These are phyloP conservation scores for Taxidea taxus DNA, from an alignment of 2,113 vertebrate species.

Conservation along the genomic window DNA sequence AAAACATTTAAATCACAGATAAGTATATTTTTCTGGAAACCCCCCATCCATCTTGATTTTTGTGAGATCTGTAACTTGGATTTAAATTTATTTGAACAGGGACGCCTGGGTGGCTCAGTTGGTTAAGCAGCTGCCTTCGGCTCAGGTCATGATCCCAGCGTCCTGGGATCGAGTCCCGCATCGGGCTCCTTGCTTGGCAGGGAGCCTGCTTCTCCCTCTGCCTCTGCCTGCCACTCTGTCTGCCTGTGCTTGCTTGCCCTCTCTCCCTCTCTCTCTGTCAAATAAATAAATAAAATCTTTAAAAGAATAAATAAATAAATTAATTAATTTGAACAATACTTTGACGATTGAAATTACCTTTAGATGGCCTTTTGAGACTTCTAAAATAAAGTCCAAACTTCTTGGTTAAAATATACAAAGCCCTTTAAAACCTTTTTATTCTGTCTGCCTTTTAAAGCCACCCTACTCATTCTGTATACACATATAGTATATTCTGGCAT, in stretches of 20 bases:
- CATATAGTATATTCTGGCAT: neutral
- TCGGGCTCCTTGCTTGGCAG: no score
- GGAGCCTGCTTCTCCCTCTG: no score
- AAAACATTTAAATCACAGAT: slow-evolving; percentile 19
- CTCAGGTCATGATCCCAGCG: no score
- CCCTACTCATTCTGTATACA: neutral
- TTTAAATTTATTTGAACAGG: slow-evolving; percentile 40
- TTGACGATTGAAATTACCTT: slow-evolving; percentile 34
- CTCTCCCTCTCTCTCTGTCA: no score
- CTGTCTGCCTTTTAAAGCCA: slow-evolving; percentile 12
- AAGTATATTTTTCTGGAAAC: slow-evolving; percentile 31
- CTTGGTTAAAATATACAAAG: neutral
- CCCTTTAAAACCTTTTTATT: neutral
- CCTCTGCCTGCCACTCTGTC: no score
- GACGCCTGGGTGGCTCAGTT: no score
- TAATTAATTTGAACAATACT: slow-evolving; percentile 28
- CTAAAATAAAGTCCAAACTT: slow-evolving; percentile 28
- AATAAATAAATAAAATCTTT: no score
- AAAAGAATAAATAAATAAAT: no score
- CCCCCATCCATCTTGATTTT: slow-evolving; percentile 8
- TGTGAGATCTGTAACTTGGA: slow-evolving; percentile 19
- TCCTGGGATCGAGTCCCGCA: no score
- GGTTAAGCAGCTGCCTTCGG: no score
- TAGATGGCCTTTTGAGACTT: neutral
- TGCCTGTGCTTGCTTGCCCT: no score